Evolutionary conservation across 1,140 invertebrate species (phyloP).

Genomic region (Idris sp.): DNA sequence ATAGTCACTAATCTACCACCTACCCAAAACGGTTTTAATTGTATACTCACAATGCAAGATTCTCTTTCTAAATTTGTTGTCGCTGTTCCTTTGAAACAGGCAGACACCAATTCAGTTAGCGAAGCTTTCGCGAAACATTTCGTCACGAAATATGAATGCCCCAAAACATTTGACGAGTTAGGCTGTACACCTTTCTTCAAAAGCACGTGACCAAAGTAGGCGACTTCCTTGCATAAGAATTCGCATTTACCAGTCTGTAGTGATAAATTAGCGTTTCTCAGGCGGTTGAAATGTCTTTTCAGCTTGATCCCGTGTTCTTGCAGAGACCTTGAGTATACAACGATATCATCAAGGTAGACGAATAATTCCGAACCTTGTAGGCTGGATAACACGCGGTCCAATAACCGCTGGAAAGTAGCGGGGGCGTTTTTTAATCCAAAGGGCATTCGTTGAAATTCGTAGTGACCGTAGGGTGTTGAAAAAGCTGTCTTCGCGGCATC

Average conservation of each 20-base stretch:
- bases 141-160: slow-evolving; percentile 7
- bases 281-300: not conserved
- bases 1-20: not conserved
- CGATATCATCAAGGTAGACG: not conserved
- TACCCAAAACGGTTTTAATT: not conserved
- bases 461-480: slow-evolving; percentile 8
- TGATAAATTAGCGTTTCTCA: not conserved
- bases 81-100: not conserved
- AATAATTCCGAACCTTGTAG: slow-evolving; percentile 8
- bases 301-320: not conserved
- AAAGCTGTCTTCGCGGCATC: slow-evolving; percentile 11
- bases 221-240: not conserved
- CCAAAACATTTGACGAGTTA: slow-evolving; percentile 26
- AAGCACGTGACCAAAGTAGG: slow-evolving; percentile 17
- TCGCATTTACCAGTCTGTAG: slow-evolving; percentile 21
- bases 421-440: slow-evolving; percentile 12
- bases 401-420: slow-evolving; percentile 11
- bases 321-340: not conserved
- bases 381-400: slow-evolving; percentile 3
- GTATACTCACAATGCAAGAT: slow-evolving; percentile 5
- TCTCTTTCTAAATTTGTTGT: slow-evolving; percentile 1
- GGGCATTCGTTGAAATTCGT: slow-evolving; percentile 8
- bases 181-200: slow-evolving; percentile 1
- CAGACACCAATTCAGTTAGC: not conserved
- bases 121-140: slow-evolving; percentile 4